phyloP scores from a whole-genome alignment of 2,888 invertebrate species.

The Ochropleura plecta region DNA sequence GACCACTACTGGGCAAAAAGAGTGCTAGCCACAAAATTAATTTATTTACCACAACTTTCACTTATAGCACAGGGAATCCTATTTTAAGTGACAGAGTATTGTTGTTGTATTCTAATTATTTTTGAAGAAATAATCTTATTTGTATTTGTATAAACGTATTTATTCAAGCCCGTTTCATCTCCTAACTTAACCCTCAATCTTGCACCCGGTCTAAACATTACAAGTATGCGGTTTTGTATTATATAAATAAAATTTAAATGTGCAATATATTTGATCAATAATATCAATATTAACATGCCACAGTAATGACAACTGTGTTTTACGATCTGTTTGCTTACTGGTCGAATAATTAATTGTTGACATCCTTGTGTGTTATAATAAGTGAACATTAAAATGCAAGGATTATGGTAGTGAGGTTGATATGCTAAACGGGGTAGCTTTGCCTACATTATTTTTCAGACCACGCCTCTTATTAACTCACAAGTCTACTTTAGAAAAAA shows the following conservation, averaged over 20 bases:
- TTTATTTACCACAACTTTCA: too few species aligned
- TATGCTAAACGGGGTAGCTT: background rate
- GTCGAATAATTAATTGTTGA: conserved; percentile 57
- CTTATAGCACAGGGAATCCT: too few species aligned
- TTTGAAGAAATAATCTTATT: too few species aligned
- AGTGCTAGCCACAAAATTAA: too few species aligned
- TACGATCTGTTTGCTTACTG: conserved; percentile 54
- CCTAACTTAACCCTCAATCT: conserved; percentile 13
- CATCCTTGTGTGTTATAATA: conserved; percentile 41
- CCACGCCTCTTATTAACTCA: background rate
- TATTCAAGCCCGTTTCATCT: background rate
- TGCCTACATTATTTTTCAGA: background rate
- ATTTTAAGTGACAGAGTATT: too few species aligned
- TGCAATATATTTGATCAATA: conserved; percentile 61
- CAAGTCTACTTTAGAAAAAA: background rate
- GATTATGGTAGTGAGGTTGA: conserved; percentile 13
- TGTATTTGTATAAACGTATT: too few species aligned
- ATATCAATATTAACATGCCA: conserved; percentile 61
- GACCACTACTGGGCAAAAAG: too few species aligned
- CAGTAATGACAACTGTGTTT: conserved; percentile 53
- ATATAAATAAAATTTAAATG: conserved; percentile 63
- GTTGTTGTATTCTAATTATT: too few species aligned
- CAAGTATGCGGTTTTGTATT: conserved; percentile 60
- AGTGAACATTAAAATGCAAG: conserved; percentile 23
- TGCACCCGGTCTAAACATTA: conserved; percentile 38